A percentile compares a stretch with the other conserved stretches of the same genome.
Evolutionary conservation across 53 echinoderm and acorn worm genomes (phyloP).

Genomic region (Echinometra lucunter): DNA sequence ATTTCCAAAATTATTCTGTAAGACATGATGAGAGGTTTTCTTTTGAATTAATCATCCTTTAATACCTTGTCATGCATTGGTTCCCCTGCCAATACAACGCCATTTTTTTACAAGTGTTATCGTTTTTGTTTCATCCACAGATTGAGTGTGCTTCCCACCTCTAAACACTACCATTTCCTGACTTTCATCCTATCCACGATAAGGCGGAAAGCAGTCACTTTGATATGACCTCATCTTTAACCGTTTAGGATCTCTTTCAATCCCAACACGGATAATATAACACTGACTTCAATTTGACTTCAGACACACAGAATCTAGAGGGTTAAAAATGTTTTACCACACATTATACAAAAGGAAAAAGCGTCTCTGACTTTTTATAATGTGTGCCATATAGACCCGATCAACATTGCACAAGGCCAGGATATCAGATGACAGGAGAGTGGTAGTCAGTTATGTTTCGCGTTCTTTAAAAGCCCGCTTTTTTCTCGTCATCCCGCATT

Average conservation of each 20-base stretch:
- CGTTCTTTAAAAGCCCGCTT: slow-evolving; percentile 34
- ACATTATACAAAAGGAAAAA: not conserved
- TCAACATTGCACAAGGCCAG: not conserved
- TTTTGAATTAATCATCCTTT: not conserved
- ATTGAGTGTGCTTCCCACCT: not conserved
- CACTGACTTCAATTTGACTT: not conserved
- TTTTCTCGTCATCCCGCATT: slow-evolving; percentile 17
- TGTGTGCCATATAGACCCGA: not conserved
- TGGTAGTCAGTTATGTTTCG: not conserved
- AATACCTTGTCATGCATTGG: not conserved
- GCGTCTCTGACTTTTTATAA: not conserved
- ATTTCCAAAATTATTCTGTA: too few relatives aligned
- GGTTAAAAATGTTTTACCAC: not conserved
- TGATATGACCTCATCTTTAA: not conserved
- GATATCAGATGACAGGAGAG: not conserved
- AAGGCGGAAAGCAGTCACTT: not conserved
- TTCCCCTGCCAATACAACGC: not conserved
- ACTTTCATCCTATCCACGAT: not conserved
- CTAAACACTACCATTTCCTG: slow-evolving; percentile 24
- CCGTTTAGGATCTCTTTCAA: not conserved
- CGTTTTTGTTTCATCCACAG: not conserved
- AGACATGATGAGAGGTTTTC: too few relatives aligned
- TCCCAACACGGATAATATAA: not conserved
- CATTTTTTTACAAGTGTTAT: not conserved
- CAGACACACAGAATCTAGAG: not conserved